phyloP scores from a whole-genome alignment of 2,797 vertebrate species.

The Petrocephalus sullivani region DNA sequence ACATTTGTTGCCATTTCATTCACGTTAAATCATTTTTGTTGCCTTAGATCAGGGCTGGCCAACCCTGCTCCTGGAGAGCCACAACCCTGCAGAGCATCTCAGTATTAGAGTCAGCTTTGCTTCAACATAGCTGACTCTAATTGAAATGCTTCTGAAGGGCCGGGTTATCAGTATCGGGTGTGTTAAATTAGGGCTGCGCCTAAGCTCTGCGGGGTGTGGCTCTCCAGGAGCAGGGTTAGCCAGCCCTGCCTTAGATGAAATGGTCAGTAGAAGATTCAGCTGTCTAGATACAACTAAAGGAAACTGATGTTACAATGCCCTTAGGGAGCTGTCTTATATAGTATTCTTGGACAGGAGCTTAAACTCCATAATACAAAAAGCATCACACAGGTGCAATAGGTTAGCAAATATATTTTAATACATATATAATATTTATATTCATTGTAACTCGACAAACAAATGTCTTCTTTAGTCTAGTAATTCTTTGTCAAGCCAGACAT shows the following conservation, averaged over 20 bases:
- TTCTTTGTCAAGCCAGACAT: not conserved
- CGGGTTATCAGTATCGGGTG: too few relatives aligned
- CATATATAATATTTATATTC: constrained; percentile 13
- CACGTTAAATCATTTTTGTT: not conserved
- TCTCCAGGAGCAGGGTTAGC: too few relatives aligned
- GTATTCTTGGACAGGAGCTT: not conserved
- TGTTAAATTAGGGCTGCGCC: too few relatives aligned
- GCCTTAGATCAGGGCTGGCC: not conserved
- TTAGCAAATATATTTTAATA: constrained; percentile 20
- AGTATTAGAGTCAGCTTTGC: too few relatives aligned
- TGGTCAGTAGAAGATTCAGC: not conserved
- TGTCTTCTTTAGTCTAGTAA: not conserved
- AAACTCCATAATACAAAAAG: not conserved
- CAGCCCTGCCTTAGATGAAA: not conserved
- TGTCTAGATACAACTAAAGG: not conserved
- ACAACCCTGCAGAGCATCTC: too few relatives aligned
- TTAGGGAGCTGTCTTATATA: not conserved
- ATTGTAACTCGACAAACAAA: not conserved
- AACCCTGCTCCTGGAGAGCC: too few relatives aligned
- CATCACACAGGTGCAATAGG: not conserved
- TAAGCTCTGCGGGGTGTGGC: too few relatives aligned
- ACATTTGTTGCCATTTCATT: not conserved
- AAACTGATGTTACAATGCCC: not conserved
- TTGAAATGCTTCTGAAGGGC: too few relatives aligned
- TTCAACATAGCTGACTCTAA: too few relatives aligned